Evolutionary conservation across 2,113 vertebrate species (phyloP).

Genomic region (Smithornis capensis): DNA sequence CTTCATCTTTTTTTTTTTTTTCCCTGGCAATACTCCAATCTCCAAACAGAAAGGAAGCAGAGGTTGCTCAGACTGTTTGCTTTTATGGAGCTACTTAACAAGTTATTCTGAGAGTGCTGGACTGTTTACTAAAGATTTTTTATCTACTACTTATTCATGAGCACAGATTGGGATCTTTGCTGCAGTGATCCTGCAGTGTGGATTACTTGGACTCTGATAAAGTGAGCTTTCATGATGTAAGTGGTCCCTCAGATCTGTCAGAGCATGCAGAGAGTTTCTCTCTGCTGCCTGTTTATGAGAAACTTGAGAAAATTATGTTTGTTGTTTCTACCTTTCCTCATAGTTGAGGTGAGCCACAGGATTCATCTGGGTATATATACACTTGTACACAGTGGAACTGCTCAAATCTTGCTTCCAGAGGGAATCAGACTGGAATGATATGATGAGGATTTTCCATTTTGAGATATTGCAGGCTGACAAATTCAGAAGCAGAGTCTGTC

Average conservation of each 20-base stretch:
- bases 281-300: not conserved
- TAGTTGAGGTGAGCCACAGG: not conserved
- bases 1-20: not conserved
- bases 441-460: not conserved
- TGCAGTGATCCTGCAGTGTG: not conserved
- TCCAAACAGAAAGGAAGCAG: not conserved
- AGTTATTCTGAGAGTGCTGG: not conserved
- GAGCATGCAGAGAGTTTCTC: not conserved
- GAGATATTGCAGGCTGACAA: not conserved
- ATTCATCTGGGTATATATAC: not conserved
- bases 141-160: not conserved
- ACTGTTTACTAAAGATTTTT: not conserved
- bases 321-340: not conserved
- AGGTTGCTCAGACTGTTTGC: not conserved
- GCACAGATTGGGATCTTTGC: not conserved
- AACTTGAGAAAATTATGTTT: not conserved
- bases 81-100: not conserved
- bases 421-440: not conserved
- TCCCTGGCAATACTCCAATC: not conserved
- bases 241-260: not conserved
- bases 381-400: not conserved
- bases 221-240: not conserved
- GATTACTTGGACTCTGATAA: not conserved
- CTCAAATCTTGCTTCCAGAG: not conserved
- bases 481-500: not conserved